A percentile compares a stretch with the other conserved stretches of the same genome.
These are phyloP conservation scores for Dromaius novaehollandiae DNA, from an alignment of 2,113 vertebrate species.

Conservation along the genomic window DNA sequence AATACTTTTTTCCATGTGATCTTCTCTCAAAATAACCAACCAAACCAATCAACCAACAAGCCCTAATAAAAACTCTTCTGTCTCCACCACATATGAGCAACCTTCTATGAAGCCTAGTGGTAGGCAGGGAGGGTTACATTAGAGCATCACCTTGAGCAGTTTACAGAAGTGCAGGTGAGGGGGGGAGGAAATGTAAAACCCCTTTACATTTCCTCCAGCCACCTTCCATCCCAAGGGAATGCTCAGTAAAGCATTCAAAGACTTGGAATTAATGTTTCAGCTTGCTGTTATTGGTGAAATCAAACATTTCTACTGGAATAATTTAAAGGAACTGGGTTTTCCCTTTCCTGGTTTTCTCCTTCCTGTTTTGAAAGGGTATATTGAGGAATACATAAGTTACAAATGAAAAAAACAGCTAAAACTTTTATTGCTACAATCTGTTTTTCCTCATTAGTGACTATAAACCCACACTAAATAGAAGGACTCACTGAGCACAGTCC, in stretches of 20 bases:
- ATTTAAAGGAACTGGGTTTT: neutral
- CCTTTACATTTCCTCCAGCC: neutral
- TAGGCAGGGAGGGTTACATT: neutral
- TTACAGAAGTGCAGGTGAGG: neutral
- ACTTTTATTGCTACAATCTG: neutral
- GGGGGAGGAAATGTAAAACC: neutral
- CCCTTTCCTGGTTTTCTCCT: neutral
- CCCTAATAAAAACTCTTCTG: neutral
- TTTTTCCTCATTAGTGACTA: neutral
- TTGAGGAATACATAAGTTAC: neutral
- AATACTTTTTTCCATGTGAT: neutral
- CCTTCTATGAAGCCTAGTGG: neutral
- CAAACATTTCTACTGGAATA: neutral
- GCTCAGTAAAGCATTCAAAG: neutral
- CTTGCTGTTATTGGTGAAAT: conserved; percentile 5
- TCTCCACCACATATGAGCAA: neutral
- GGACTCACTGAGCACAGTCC: neutral
- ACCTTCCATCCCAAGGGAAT: neutral
- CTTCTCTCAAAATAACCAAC: neutral
- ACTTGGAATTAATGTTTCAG: neutral
- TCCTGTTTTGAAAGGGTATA: neutral
- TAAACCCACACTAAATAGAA: neutral
- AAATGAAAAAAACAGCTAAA: neutral
- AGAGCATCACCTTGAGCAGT: neutral
- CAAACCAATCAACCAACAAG: neutral